phyloP scores from a whole-genome alignment of 2,888 invertebrate genomes.

The Ormyrus nitidulus region DNA sequence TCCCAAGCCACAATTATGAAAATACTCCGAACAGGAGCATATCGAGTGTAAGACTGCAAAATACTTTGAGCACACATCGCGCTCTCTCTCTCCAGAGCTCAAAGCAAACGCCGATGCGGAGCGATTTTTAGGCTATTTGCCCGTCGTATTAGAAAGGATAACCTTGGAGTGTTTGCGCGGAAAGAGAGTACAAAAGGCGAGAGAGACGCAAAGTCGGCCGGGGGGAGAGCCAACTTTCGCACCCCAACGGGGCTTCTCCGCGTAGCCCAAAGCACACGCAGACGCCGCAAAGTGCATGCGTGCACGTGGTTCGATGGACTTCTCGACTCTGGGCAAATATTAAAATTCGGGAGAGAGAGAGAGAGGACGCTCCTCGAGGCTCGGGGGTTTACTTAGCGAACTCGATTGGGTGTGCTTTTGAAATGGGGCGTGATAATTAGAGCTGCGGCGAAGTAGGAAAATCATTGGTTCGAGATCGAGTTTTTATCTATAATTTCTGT shows the following conservation, averaged over 20 bases:
- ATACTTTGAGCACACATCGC: constrained; percentile 23
- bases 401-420: too few species aligned
- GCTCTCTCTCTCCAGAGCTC: background rate
- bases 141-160: constrained; percentile 58
- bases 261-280: constrained; percentile 13
- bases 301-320: constrained; percentile 2
- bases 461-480: too few species aligned
- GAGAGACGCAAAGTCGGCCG: background rate
- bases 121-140: constrained; percentile 53
- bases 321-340: constrained; percentile 4
- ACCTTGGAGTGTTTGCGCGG: constrained; percentile 62
- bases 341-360: too few species aligned
- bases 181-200: constrained; percentile 23
- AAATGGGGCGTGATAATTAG: background rate
- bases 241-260: background rate
- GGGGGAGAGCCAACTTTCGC: constrained; percentile 30
- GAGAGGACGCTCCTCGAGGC: background rate
- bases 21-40: too few species aligned
- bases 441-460: background rate
- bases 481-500: too few species aligned
- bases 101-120: constrained; percentile 20
- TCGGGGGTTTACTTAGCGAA: too few species aligned
- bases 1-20: too few species aligned
- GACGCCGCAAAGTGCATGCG: background rate
- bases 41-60: constrained; percentile 14